Conservation (phyloP, 2,888 invertebrate species). For the Eumerus sabulonum region DNA sequence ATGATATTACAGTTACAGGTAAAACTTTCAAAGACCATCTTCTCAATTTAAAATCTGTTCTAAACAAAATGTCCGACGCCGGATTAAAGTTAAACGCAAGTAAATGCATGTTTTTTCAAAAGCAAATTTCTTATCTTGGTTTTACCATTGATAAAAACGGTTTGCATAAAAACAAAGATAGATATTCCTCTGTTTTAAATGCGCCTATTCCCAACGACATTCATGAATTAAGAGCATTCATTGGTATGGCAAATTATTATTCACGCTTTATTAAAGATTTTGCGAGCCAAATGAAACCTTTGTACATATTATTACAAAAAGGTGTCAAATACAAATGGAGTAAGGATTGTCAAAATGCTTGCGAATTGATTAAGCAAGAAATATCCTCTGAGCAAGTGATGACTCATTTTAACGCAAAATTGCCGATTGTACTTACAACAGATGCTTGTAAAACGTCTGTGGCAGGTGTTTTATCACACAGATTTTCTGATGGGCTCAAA, state of each 20-base stretch:
- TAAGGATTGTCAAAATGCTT: conserved; percentile 9
- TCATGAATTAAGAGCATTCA: conserved; percentile 70
- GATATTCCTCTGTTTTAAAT: conserved; percentile 59
- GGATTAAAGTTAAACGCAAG: conserved; percentile 56
- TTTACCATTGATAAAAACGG: conserved; percentile 69
- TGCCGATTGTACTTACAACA: conserved; percentile 27
- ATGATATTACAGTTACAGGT: conserved; percentile 21
- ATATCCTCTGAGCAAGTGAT: conserved; percentile 27
- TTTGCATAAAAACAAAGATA: conserved; percentile 65
- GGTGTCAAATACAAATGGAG: conserved; percentile 15
- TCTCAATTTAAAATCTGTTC: conserved; percentile 66
- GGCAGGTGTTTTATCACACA: conserved; percentile 30
- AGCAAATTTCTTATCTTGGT: conserved; percentile 38
- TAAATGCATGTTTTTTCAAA: conserved; percentile 70
- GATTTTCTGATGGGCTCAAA: background rate
- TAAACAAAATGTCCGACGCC: conserved; percentile 62
- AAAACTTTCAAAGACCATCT: conserved; percentile 20
- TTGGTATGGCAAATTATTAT: conserved; percentile 72
- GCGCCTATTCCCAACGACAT: conserved; percentile 8
- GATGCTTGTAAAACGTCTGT: conserved; percentile 26
- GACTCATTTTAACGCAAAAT: conserved; percentile 30
- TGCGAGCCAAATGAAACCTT: conserved; percentile 11
- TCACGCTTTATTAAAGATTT: conserved; percentile 71
- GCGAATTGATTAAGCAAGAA: conserved; percentile 26
- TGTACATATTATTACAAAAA: conserved; percentile 22